Base-by-base conservation (phyloP, 2,888 invertebrate species). In the Papilio demoleus region DNA sequence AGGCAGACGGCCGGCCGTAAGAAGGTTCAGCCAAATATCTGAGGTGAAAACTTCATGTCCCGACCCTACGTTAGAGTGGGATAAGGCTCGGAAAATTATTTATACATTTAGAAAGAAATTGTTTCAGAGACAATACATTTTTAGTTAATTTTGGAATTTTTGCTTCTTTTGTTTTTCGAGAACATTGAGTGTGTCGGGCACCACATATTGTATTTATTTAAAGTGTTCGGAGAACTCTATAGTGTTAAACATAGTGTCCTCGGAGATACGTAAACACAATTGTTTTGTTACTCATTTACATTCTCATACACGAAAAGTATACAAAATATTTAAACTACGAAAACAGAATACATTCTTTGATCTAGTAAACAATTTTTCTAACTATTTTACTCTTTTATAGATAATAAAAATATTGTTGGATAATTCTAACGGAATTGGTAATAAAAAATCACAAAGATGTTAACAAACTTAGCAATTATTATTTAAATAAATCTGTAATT, bases 191-290 rank as follows among this genome's bases (percentile, higher is more conserved):
- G 27, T 27, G 6, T 27, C 50, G 50, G 27, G 50, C 14, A 53
- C n/a, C 27, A 27, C 14, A 14, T 53, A 27, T 53, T 53, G 27
- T 53, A 24, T 53, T 24, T 14, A 27, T 27, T 27, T 53, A 53
- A 50, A 24, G 5, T 27, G 27, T 19, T 27, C 27, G 2, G 50
- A 24, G 50, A 27, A 4, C 27, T 24, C n/a, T 53, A 53, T 27
- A 53, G 50, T 24, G 27, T 53, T 24, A 53, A 53, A 53, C 14
- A n/a, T 14, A 53, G 11, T 53, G 50, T 53, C 24, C 24, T 27
- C 27, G 27, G 27, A n/a, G 24, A 53, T 19, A 53, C 27, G n/a
- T 53, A 53, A 53, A 53, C 12, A 53, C 27, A 27, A 50, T 53
- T 27, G 50, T 53, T 53, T 53, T 53, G 27, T 53, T 12, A 24